Evolutionary conservation across 2,888 invertebrate species (phyloP), one percentile per base, ranked within the genome.

Genomic region (Pandemis heparana): DNA sequence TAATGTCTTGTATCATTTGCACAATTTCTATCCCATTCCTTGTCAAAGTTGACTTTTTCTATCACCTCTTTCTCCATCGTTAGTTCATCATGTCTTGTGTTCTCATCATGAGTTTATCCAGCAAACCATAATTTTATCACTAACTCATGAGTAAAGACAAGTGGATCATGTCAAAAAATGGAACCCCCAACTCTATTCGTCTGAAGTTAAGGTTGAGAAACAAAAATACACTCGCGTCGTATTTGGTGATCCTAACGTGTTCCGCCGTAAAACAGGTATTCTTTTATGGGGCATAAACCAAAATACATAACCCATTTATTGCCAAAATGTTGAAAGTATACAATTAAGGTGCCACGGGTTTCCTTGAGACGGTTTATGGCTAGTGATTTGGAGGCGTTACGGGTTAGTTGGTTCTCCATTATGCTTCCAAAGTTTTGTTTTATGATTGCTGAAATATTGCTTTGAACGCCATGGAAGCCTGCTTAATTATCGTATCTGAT

Each of bases 241-340:
- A 56, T 23, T 23, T 5, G n/a, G 5, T 23, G 23, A 23, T 56
- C 38, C 38, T 38, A 61, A 61, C 62, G 16, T 38, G 38, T 61
- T 62, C 56, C 56, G 43, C 41, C 62, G 41, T 62, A 62, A 62
- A 62, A 18, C 41, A 41, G 41, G 56, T 56, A 56, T 56, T 56
- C 62, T 41, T 41, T 62, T 62, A 62, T 63, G 46, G n/a, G 23
- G 14, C 46, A 23, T 46, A 46, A 63, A 62, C 62, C 18, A 62
- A 63, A 56, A 48, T 63, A 63, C 63, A 63, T 63, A 63, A 63
- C 63, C 63, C n/a, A 63, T 43, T 63, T 46, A 63, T 23, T 46
- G 23, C 46, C 46, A 14, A 46, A 43, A 46, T 23, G 46, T 46
- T 48, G 63, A 63, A 63, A 46, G 46, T 63, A 63, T 56, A 56